Evolutionary conservation across 2,888 invertebrate genomes (phyloP).

Genomic region (Geotrupes spiniger): DNA sequence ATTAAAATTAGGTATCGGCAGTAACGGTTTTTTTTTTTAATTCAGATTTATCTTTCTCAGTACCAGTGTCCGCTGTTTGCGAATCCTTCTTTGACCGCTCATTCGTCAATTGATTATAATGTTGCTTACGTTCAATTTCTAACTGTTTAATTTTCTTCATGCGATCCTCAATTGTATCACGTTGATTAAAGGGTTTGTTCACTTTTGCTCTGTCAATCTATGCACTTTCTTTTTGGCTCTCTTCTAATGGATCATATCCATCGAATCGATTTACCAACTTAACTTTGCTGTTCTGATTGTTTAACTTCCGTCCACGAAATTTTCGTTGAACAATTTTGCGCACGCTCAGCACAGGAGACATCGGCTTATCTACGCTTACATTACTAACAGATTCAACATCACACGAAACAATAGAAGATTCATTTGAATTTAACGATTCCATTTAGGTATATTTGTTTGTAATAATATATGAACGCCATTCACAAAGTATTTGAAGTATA

Average conservation of each 20-base stretch:
- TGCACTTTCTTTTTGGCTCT: conserved; percentile 1
- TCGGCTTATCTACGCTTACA: conserved; percentile 23
- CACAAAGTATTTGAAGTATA: too few relatives aligned
- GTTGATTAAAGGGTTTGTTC: not conserved
- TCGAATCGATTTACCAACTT: conserved; percentile 19
- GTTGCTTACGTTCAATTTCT: conserved; percentile 22
- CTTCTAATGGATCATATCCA: too few relatives aligned
- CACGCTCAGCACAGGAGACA: conserved; percentile 37
- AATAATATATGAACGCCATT: too few relatives aligned
- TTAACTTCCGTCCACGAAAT: conserved; percentile 19
- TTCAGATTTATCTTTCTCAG: too few relatives aligned
- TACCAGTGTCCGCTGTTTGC: too few relatives aligned
- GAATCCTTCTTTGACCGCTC: not conserved
- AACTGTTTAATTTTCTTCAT: conserved; percentile 30
- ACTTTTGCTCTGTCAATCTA: not conserved
- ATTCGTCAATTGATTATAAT: conserved; percentile 14
- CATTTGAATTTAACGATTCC: conserved; percentile 4
- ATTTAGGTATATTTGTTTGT: too few relatives aligned
- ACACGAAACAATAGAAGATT: conserved; percentile 3
- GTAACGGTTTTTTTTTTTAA: too few relatives aligned
- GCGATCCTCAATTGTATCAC: conserved; percentile 21
- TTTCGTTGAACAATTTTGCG: conserved; percentile 24
- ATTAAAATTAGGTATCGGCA: too few relatives aligned
- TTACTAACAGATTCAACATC: conserved; percentile 5
- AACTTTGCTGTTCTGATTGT: conserved; percentile 17